phyloP scores from a whole-genome alignment of 2,113 vertebrate genomes.

The Megaceryle maxima region DNA sequence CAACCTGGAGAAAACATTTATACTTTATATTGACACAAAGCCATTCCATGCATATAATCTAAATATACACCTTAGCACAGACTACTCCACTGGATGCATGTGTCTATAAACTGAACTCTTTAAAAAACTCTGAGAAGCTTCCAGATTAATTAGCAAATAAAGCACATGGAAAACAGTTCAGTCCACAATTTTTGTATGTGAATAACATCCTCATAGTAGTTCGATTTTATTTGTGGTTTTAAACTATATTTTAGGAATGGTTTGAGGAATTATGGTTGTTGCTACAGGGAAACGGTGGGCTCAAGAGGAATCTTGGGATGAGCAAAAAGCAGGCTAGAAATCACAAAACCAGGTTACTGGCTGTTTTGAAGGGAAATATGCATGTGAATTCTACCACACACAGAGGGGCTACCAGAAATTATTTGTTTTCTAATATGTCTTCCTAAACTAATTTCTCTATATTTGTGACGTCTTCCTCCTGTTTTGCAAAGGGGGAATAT shows the following conservation, averaged over 20 bases:
- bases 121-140: slow-evolving; percentile 15
- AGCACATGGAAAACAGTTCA: neutral
- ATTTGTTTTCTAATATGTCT: neutral
- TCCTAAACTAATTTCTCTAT: neutral
- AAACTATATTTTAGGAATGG: neutral
- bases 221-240: neutral
- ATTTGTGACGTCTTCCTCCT: neutral
- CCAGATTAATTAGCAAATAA: slow-evolving; percentile 52
- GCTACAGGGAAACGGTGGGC: neutral
- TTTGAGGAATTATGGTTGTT: neutral
- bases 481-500: neutral
- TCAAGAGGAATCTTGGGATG: neutral
- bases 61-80: neutral
- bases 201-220: neutral
- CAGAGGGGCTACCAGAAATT: neutral
- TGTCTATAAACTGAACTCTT: slow-evolving; percentile 19
- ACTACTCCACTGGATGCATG: rapidly evolving
- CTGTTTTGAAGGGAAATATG: neutral
- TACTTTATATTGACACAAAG: slow-evolving; percentile 22
- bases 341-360: neutral
- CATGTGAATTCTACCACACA: neutral
- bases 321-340: neutral
- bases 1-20: neutral
- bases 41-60: neutral
- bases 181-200: neutral